These are phyloP conservation scores for Pterois miles DNA, from an alignment of 2,797 vertebrate genomes.

Conservation along the genomic window DNA sequence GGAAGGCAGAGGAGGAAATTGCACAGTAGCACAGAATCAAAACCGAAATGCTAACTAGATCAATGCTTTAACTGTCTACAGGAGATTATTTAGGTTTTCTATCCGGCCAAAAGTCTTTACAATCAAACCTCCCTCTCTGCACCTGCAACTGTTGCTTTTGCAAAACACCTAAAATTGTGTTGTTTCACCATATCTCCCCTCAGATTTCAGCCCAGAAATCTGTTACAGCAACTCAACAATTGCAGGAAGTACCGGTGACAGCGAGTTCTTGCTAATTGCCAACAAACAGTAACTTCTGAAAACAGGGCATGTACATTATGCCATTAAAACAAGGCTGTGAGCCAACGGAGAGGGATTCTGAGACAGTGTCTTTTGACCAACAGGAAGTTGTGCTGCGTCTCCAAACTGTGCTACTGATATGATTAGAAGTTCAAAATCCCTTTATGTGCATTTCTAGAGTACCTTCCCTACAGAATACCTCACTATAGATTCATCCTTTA, in stretches of 20 bases:
- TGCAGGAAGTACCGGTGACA: constrained; percentile 42
- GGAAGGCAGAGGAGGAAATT: not conserved
- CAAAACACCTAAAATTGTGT: constrained; percentile 8
- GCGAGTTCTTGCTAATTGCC: not conserved
- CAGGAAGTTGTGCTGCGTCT: too few species aligned
- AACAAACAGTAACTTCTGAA: not conserved
- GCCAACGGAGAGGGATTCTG: not conserved
- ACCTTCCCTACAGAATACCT: too few species aligned
- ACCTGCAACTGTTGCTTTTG: not conserved
- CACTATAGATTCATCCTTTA: too few species aligned
- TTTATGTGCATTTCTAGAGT: too few species aligned
- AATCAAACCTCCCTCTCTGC: not conserved
- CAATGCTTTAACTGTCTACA: not conserved
- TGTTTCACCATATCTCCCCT: not conserved
- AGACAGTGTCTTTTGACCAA: not conserved
- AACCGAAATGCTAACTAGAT: not conserved
- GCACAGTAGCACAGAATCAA: not conserved
- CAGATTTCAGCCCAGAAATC: constrained; percentile 2
- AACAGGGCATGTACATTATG: not conserved
- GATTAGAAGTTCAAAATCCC: too few species aligned
- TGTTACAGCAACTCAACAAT: constrained; percentile 29
- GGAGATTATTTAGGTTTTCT: not conserved
- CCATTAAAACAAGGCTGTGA: not conserved
- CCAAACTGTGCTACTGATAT: too few species aligned
- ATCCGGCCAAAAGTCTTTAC: not conserved